Evolutionary conservation across 2,113 vertebrate genomes (phyloP).

Genomic region (Poecile atricapillus): DNA sequence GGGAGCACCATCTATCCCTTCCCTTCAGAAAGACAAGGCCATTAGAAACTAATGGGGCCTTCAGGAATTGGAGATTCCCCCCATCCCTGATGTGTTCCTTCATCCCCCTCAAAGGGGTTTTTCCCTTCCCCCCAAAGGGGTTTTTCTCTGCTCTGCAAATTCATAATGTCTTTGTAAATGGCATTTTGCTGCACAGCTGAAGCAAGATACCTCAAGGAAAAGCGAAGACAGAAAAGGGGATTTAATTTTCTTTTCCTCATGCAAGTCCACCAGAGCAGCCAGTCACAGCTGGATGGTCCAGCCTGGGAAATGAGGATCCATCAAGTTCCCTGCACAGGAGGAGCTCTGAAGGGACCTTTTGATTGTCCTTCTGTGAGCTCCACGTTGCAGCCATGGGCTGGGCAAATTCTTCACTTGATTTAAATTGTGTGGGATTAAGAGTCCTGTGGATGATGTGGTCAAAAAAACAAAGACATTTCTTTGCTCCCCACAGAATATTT

Average conservation of each 20-base stretch:
- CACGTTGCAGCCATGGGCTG: neutral
- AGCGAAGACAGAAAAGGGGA: neutral
- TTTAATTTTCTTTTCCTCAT: neutral
- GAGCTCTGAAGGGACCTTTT: neutral
- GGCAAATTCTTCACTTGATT: neutral
- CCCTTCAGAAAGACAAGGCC: neutral
- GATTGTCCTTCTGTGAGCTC: neutral
- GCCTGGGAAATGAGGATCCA: neutral
- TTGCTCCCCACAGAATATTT: neutral
- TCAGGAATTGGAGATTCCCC: neutral
- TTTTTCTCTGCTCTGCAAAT: neutral
- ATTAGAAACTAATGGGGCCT: neutral
- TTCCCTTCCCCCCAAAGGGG: neutral
- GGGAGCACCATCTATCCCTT: neutral
- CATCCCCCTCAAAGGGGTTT: accelerated
- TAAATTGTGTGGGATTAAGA: neutral
- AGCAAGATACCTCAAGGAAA: neutral
- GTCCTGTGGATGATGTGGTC: accelerated
- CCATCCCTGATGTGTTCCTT: neutral
- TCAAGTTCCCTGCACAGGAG: neutral
- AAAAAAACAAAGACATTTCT: neutral
- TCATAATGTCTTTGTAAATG: neutral
- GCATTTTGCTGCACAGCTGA: neutral
- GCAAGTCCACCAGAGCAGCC: neutral
- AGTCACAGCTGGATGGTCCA: neutral